phyloP scores from a whole-genome alignment of 2,113 vertebrate species.

The Corythornis vintsioides region DNA sequence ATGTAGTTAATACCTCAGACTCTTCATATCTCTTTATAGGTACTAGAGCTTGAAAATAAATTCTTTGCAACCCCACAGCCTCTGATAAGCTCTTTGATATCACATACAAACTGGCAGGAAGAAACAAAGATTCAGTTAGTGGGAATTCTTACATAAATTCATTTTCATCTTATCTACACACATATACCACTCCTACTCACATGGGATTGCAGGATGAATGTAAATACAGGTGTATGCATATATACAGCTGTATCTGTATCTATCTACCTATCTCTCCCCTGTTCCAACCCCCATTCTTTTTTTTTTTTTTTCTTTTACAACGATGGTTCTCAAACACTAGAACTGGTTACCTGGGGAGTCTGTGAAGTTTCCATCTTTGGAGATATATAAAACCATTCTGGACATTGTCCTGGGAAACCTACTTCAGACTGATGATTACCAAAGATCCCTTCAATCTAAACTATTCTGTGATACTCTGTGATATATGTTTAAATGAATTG shows the following conservation, averaged over 20 bases:
- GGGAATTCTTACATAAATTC: background rate
- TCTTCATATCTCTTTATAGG: background rate
- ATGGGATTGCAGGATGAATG: background rate
- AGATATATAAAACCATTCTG: background rate
- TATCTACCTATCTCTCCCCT: fast-evolving
- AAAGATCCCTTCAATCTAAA: background rate
- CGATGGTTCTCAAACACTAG: background rate
- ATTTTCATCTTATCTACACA: background rate
- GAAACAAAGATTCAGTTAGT: background rate
- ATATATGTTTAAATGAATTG: background rate
- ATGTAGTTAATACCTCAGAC: background rate
- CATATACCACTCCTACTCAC: background rate
- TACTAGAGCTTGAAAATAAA: background rate
- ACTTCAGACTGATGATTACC: background rate
- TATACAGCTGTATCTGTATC: background rate
- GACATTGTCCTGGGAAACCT: background rate
- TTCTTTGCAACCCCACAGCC: background rate
- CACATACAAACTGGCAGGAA: background rate
- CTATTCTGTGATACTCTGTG: background rate
- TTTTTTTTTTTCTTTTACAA: background rate
- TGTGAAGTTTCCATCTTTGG: background rate
- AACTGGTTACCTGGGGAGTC: background rate
- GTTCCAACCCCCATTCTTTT: fast-evolving
- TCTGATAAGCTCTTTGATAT: background rate
- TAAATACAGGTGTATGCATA: background rate